A percentile compares a stretch with the other conserved stretches of the same genome.
phyloP scores from a whole-genome alignment of 2,888 invertebrate genomes.

The Pammene fasciana region DNA sequence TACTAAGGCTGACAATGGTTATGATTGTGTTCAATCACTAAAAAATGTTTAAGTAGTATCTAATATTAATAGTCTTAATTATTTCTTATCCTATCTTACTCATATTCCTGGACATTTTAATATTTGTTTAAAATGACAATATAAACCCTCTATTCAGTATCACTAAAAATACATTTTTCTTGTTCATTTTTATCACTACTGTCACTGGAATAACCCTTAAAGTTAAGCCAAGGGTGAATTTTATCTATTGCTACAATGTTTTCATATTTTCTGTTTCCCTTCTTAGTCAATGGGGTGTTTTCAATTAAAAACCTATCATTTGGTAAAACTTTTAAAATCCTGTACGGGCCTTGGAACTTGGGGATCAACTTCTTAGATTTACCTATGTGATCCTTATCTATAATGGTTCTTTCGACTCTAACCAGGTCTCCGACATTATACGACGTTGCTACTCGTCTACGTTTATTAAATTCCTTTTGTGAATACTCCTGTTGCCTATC shows the following conservation, averaged over 20 bases:
- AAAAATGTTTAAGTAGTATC: too few relatives aligned
- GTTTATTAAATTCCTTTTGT: neutral
- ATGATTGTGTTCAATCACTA: too few relatives aligned
- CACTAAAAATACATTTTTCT: neutral
- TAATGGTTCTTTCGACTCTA: slow-evolving; percentile 1
- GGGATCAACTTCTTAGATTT: neutral
- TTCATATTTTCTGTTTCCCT: neutral
- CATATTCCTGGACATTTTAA: too few relatives aligned
- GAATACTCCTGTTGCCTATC: neutral
- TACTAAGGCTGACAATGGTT: too few relatives aligned
- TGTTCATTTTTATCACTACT: neutral
- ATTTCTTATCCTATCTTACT: too few relatives aligned
- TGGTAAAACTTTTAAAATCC: slow-evolving; percentile 1
- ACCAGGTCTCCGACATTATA: slow-evolving; percentile 4
- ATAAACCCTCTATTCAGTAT: neutral
- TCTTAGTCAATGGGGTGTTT: slow-evolving; percentile 8
- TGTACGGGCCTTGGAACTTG: slow-evolving; percentile 5
- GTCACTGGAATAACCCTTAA: neutral
- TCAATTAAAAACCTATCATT: slow-evolving; percentile 10
- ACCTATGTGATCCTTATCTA: slow-evolving; percentile 1
- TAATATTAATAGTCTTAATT: too few relatives aligned
- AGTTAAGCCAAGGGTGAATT: slow-evolving; percentile 5
- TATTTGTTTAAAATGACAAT: too few relatives aligned
- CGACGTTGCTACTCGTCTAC: neutral
- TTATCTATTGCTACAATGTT: slow-evolving; percentile 3